Conservation (phyloP, 2,113 vertebrate genomes). For the Mormyrus lacerda region DNA sequence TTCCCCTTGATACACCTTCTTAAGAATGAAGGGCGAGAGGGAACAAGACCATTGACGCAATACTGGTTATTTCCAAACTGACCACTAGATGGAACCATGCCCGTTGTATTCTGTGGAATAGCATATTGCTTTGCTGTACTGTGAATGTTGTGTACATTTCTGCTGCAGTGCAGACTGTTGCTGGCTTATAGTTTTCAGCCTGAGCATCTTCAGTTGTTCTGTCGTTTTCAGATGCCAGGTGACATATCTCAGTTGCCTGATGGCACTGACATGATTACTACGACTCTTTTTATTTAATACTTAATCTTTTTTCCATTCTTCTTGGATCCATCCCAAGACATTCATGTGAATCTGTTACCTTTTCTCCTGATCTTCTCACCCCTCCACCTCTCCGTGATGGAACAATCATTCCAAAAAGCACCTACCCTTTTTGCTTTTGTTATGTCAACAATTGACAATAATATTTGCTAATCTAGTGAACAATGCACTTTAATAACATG, state of each 20-base stretch:
- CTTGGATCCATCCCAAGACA: neutral
- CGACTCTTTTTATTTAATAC: neutral
- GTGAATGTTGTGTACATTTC: neutral
- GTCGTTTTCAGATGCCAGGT: neutral
- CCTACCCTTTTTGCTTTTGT: neutral
- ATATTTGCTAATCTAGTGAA: neutral
- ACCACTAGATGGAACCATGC: constrained; percentile 1
- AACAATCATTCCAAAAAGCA: neutral
- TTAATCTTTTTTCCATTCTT: neutral
- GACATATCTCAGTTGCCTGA: neutral
- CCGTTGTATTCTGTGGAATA: neutral
- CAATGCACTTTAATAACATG: neutral
- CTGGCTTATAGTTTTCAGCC: neutral
- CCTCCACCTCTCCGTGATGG: neutral
- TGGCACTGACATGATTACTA: neutral
- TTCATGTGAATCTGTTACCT: neutral
- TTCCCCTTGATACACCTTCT: neutral
- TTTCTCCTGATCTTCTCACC: neutral
- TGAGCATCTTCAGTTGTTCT: neutral
- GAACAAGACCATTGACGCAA: neutral
- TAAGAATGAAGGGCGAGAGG: neutral
- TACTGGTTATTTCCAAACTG: neutral
- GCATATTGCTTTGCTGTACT: neutral
- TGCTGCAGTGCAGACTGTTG: neutral
- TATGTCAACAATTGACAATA: neutral